Evolutionary conservation across 1,140 invertebrate genomes (phyloP).

Genomic region (Phocides pigmalion): DNA sequence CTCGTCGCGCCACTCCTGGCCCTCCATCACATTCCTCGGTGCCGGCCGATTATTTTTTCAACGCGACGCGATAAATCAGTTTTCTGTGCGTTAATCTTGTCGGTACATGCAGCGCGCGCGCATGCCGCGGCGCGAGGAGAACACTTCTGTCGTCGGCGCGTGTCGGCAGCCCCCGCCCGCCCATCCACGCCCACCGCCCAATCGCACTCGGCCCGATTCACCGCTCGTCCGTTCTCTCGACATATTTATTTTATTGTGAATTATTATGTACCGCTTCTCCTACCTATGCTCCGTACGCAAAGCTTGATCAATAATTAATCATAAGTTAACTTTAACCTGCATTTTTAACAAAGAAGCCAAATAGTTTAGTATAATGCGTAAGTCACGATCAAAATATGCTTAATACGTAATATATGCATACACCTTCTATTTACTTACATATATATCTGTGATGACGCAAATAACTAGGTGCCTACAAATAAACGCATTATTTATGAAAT

Average conservation of each 20-base stretch:
- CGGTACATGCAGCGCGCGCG: slow-evolving; percentile 52
- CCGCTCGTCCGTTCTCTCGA: slow-evolving; percentile 3
- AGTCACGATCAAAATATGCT: neutral
- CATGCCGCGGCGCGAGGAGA: slow-evolving; percentile 68
- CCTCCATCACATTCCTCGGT: slow-evolving; percentile 74
- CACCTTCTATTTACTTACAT: too few relatives aligned
- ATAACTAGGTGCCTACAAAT: too few relatives aligned
- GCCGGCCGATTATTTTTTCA: slow-evolving; percentile 76
- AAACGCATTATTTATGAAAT: too few relatives aligned
- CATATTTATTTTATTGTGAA: slow-evolving; percentile 58
- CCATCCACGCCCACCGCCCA: slow-evolving; percentile 60
- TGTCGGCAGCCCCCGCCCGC: slow-evolving; percentile 48
- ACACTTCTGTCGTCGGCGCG: slow-evolving; percentile 73
- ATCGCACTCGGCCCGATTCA: slow-evolving; percentile 19
- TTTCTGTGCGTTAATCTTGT: slow-evolving; percentile 71
- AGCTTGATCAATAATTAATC: slow-evolving; percentile 11
- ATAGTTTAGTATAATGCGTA: slow-evolving; percentile 5
- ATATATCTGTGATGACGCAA: too few relatives aligned
- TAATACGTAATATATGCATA: neutral
- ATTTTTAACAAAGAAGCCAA: slow-evolving; percentile 16
- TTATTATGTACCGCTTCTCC: slow-evolving; percentile 48
- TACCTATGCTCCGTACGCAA: slow-evolving; percentile 34
- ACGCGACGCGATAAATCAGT: slow-evolving; percentile 79
- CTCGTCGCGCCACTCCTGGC: slow-evolving; percentile 76
- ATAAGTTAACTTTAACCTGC: slow-evolving; percentile 8